A percentile compares a stretch with the other conserved stretches of the same genome.
Conservation (phyloP, 1,140 invertebrate genomes). For the Drosophila aff. region DNA sequence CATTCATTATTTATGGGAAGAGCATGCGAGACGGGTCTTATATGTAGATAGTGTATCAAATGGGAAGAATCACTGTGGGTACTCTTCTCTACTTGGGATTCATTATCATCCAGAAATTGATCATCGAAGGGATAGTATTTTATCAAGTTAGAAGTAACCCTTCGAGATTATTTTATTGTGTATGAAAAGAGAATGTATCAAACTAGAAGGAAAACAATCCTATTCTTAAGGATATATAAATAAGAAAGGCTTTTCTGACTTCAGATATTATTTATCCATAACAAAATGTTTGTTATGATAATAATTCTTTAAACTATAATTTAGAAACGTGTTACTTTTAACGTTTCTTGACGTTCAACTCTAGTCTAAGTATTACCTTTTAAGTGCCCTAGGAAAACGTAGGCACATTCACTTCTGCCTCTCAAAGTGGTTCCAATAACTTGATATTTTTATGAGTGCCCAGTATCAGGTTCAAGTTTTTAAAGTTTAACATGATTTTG, state of each 20-base stretch:
- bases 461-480: neutral
- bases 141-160: neutral
- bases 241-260: too few relatives aligned
- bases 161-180: neutral
- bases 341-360: neutral
- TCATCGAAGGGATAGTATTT: neutral
- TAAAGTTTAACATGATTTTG: neutral
- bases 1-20: slow-evolving; percentile 60
- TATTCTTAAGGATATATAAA: neutral
- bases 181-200: neutral
- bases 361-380: neutral
- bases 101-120: neutral
- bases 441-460: slow-evolving; percentile 3
- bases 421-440: neutral
- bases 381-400: neutral
- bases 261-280: too few relatives aligned
- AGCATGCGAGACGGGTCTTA: slow-evolving; percentile 4
- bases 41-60: slow-evolving; percentile 6
- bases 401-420: neutral
- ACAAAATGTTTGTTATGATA: too few relatives aligned
- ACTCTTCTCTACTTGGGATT: slow-evolving; percentile 1
- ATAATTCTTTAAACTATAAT: too few relatives aligned
- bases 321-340: neutral
- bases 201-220: neutral
- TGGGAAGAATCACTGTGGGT: slow-evolving; percentile 14